These are phyloP conservation scores for Andrena dorsata DNA, from an alignment of 2,888 invertebrate genomes.

Conservation along the genomic window DNA sequence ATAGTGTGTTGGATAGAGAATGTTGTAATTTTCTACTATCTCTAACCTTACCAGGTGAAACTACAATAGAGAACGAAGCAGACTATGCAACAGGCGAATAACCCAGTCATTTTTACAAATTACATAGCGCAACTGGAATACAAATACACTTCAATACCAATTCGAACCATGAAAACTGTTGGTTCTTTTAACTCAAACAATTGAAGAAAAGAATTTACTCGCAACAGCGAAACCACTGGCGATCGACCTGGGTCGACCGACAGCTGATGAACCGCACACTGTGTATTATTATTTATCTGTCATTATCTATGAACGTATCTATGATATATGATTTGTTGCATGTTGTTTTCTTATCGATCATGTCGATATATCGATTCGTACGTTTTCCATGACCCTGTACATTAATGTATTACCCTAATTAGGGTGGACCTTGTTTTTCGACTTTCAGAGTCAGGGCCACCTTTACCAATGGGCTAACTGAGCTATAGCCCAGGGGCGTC, in stretches of 20 bases:
- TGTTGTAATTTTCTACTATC: neutral
- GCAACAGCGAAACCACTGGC: neutral
- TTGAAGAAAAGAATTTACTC: neutral
- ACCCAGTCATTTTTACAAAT: slow-evolving; percentile 83
- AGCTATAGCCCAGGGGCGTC: too few species aligned
- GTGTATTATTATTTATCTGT: too few species aligned
- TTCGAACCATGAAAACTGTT: neutral
- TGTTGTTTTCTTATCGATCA: neutral
- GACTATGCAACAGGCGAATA: slow-evolving; percentile 82
- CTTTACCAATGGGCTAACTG: too few species aligned
- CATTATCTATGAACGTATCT: too few species aligned
- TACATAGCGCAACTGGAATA: slow-evolving; percentile 22
- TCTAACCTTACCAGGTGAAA: slow-evolving; percentile 87
- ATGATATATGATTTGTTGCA: neutral
- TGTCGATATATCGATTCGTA: slow-evolving; percentile 40
- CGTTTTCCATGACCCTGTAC: too few species aligned
- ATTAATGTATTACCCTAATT: too few species aligned
- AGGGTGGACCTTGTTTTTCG: too few species aligned
- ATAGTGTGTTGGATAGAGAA: neutral
- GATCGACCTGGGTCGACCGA: neutral
- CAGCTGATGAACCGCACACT: slow-evolving; percentile 14
- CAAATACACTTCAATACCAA: neutral
- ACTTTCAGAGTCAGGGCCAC: too few species aligned
- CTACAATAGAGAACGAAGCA: slow-evolving; percentile 86
- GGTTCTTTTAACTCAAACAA: neutral